Evolutionary conservation across 2,888 invertebrate species (phyloP).

Genomic region (Rotaria macrura): DNA sequence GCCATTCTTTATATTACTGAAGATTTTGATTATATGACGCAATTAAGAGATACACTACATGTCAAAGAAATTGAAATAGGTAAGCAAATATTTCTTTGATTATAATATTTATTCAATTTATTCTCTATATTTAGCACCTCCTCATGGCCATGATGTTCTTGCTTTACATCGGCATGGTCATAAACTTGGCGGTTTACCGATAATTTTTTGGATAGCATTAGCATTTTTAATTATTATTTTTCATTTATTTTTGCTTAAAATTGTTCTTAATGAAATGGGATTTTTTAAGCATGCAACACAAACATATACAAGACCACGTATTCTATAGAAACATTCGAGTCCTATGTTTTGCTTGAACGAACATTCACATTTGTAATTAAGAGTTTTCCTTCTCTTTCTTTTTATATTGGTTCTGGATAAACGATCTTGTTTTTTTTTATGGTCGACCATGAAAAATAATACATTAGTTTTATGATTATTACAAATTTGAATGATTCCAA

Average conservation of each 20-base stretch:
- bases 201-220: slow-evolving; percentile 80
- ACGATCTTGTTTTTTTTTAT: neutral
- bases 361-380: neutral
- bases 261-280: slow-evolving; percentile 55
- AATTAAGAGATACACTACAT: slow-evolving; percentile 76
- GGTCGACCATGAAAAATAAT: neutral
- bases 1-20: slow-evolving; percentile 79
- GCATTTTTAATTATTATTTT: slow-evolving; percentile 75
- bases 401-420: neutral
- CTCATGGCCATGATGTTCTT: slow-evolving; percentile 78
- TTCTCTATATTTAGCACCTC: slow-evolving; percentile 59
- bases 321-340: neutral
- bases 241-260: slow-evolving; percentile 78
- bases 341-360: too few species aligned
- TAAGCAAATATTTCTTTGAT: slow-evolving; percentile 38
- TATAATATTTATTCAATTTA: neutral
- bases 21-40: slow-evolving; percentile 77
- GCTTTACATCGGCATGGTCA: slow-evolving; percentile 81
- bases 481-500: too few species aligned
- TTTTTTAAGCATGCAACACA: neutral
- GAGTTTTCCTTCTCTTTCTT: neutral
- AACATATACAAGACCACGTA: neutral
- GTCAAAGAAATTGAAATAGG: slow-evolving; percentile 59
- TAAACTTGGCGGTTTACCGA: slow-evolving; percentile 74
- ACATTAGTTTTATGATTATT: neutral